Evolutionary conservation across 2,888 invertebrate species (phyloP), one percentile per base, ranked within the genome.

Genomic region (Lithosia quadra): DNA sequence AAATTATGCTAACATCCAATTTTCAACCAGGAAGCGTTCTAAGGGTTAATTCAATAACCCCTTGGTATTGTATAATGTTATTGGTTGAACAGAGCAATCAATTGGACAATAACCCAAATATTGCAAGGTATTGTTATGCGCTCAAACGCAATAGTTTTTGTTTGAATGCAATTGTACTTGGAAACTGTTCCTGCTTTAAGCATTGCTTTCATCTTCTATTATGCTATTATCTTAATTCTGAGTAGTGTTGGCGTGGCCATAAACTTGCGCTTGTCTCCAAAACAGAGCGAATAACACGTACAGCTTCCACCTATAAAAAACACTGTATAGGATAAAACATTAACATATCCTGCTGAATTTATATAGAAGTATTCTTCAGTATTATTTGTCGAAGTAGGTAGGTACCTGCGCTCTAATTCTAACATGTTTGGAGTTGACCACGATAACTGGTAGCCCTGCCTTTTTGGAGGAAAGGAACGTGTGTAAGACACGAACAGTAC

Each of bases 221-320:
- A 83, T 67, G 62, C 76, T 72, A 88, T 88, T 88, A 88, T 89
- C 84, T 86, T 84, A 86, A 85, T 84, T 84, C 82, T 70, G 65
- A 73, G 72, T 73, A 76, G 79, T 84, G 82, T 85, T 79, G 79
- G 82, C 83, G 86, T 86, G 86, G 76, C 84, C 89, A 83, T 89
- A 90, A 89, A 90, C 90, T 88, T 88, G 82, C 72, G 72, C 71
- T 69, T 64, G 71, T 76, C 79, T 68, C 67, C 67, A 61, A 68
- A 74, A 75, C 70, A 85, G 84, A 86, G 75, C 79, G 73, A 74
- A 56, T n/a, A 58, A 63, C 58, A 33, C 63, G 58, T 33, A 76
- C 65, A 73, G 65, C 73, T 61, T 39, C 59, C 74, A 76, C 7
- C 5, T 10, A 10, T 61, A 7, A 11, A n/a, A 13, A 8, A 28